phyloP scores from a whole-genome alignment of 1,140 invertebrate genomes.

The Drosophila ogumai region DNA sequence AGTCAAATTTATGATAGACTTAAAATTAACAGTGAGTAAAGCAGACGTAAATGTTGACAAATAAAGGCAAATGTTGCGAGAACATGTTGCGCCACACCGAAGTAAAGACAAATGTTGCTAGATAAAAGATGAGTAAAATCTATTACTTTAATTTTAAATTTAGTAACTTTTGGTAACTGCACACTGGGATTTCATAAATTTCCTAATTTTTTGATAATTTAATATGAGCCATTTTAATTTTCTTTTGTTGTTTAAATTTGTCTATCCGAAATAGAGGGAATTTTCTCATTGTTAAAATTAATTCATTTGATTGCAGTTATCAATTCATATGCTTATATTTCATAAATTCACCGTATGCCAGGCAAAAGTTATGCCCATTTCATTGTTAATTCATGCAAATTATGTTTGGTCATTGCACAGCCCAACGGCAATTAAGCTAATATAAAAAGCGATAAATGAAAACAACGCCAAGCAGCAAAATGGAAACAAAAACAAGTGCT shows the following conservation, averaged over 20 bases:
- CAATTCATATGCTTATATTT: slow-evolving; percentile 15
- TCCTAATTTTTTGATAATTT: background rate
- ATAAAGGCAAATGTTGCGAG: background rate
- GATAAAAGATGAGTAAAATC: background rate
- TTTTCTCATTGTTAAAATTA: background rate
- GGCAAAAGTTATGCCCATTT: slow-evolving; percentile 24
- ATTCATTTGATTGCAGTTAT: slow-evolving; percentile 14
- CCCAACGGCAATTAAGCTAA: slow-evolving; percentile 51
- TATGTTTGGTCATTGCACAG: slow-evolving; percentile 29
- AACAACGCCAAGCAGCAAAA: slow-evolving; percentile 22
- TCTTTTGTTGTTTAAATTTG: background rate
- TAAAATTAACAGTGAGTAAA: background rate
- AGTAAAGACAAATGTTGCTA: background rate
- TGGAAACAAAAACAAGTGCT: slow-evolving; percentile 29
- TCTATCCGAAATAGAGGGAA: background rate
- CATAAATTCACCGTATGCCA: slow-evolving; percentile 23
- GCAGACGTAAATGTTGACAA: background rate
- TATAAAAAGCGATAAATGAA: slow-evolving; percentile 53
- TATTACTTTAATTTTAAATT: background rate
- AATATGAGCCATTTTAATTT: background rate
- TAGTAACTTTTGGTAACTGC: background rate
- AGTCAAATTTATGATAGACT: background rate
- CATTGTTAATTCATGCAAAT: slow-evolving; percentile 58
- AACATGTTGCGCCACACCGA: background rate
- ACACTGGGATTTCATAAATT: background rate